Base-by-base conservation (phyloP, 64 coral and sea anemone species). In the Porites australiensis region DNA sequence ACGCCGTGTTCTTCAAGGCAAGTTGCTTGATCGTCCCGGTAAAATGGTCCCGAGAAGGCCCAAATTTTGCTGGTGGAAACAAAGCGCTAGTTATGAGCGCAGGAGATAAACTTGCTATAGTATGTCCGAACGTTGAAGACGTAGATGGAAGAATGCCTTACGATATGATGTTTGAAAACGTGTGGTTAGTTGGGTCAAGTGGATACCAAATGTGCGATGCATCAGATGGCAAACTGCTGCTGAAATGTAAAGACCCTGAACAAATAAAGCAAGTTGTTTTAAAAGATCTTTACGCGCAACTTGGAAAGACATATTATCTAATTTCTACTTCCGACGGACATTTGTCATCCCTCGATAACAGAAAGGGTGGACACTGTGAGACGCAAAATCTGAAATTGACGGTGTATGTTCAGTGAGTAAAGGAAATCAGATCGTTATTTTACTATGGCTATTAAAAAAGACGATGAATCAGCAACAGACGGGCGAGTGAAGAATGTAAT, bases 371-470 rank as follows among this genome's bases (percentile, higher is more conserved):
- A 20, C 75, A 77, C 22, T 77, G 75, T 9, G 75, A 51, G 4
- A 77, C 75, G 47, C 75, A 77, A 77, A 77, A 77, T 77, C 54
- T 77, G 75, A 77, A 77, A 77, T n/a, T 77, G 49, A 77, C 6
- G 7, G 75, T 77, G 50, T 77, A 77, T 19, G 75, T 77, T 77
- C 75, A 77, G 75, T 77, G 49, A 77, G 54, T 52, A 16, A 55
- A 53, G 62, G 18, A 57, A 12, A 57, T 57, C 54, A 57, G 27
- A 37, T 37, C 27, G 27, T 37, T 37, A 37, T 37, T 0, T 59
- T 59, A 59, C 13, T 7, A 9, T 59, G 58, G 58, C 7, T 9
- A 9, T 9, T 9, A 59, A 7, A 9, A 9, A 13, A 59, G 13
- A 7, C 13, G 58, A 13, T 59, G 13, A 13, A 59, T 59, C 58